Base-by-base conservation (phyloP, 2,797 vertebrate species). In the Spinibarbus caldwelli region DNA sequence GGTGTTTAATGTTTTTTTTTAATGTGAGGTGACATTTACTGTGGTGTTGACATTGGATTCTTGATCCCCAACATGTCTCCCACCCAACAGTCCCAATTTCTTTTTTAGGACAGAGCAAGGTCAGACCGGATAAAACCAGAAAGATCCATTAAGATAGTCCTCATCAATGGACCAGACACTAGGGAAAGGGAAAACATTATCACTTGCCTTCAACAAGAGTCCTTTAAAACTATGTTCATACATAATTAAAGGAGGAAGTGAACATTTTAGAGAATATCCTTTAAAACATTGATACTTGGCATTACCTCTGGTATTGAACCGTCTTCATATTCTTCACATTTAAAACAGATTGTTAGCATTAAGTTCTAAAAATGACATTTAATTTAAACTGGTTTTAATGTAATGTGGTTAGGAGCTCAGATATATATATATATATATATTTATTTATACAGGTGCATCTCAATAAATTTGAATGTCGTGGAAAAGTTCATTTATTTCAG, bases 1-100 rank as follows among this genome's bases (percentile, higher is more conserved):
- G n/a, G n/a, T n/a, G n/a, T n/a, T n/a, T n/a, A n/a, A n/a, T n/a
- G n/a, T n/a, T n/a, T n/a, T n/a, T n/a, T 41, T 43, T n/a, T 34
- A 19, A 49, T 62, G 29, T 26, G 21, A 66, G 8, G 34, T 52
- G 57, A 17, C 26, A 62, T 73, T 45, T 8, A 36, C 6, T 73
- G 80, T 47, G 19, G 45, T 71, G 9, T 82, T 72, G 52, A 73
- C 36, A 62, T 62, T 82, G 54, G 19, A 59, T 71, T 72, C n/a
- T 71, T 59, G 66, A 82, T 72, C 66, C 17, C 47, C 8, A 29
- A 57, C 45, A 81, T 2, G 23, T 26, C 23, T 29, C 17, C 67
- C 5, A 19, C 52, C 36, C 12, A 59, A 78, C 34, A 64, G n/a
- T 68, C 38, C 54, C 68, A 45, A 31, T 73, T 82, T 59, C 19